A percentile compares a stretch with the other conserved stretches of the same genome.
phyloP scores from a whole-genome alignment of 2,888 invertebrate species.

The Agrypnus murinus region DNA sequence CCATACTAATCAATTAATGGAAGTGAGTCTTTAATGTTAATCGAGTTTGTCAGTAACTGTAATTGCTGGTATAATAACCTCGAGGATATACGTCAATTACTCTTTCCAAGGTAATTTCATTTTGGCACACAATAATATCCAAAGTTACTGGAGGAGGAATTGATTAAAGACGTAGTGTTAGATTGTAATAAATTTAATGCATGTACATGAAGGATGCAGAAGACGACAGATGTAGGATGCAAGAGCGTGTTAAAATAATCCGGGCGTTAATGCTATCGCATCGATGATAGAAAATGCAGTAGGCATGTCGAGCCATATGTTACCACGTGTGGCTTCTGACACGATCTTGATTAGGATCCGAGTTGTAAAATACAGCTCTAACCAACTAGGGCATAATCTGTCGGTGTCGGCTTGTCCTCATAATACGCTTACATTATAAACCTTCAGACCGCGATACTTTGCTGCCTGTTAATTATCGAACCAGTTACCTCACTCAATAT shows the following conservation, averaged over 20 bases:
- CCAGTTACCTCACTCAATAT: constrained; percentile 37
- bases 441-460: constrained; percentile 37
- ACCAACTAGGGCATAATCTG: constrained; percentile 30
- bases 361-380: constrained; percentile 24
- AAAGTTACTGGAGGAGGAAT: too few species aligned
- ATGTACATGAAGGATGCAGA: not conserved
- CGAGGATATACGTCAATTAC: too few species aligned
- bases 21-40: constrained; percentile 1
- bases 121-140: too few species aligned
- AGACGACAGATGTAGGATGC: constrained; percentile 8
- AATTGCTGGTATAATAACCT: too few species aligned
- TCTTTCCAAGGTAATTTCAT: too few species aligned
- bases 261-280: constrained; percentile 22
- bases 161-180: too few species aligned
- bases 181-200: too few species aligned
- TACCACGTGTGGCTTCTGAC: constrained; percentile 39
- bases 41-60: not conserved
- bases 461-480: constrained; percentile 38
- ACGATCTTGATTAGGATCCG: constrained; percentile 34
- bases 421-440: constrained; percentile 39
- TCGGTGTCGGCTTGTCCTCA: constrained; percentile 27
- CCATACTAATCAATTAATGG: not conserved
- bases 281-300: constrained; percentile 28
- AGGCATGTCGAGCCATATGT: constrained; percentile 34
- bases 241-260: constrained; percentile 13